Conservation (phyloP, 2,113 vertebrate genomes). For the Sorex fumeus region DNA sequence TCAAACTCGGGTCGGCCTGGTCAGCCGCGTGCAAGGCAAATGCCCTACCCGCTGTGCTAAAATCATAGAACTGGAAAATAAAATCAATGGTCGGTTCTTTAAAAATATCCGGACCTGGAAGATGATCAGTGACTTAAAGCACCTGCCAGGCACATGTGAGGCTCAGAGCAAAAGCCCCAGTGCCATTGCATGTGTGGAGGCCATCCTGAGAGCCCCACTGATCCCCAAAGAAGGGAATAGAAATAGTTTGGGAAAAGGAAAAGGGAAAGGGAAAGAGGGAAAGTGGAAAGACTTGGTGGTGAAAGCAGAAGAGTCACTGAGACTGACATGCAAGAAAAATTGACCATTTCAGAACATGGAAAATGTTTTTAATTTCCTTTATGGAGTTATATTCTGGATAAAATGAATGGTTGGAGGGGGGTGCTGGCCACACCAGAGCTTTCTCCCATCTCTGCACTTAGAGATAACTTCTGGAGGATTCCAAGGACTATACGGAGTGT, state of each 20-base stretch:
- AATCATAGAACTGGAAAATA: background rate
- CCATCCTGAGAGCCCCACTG: background rate
- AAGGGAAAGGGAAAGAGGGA: background rate
- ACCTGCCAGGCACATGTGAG: too few relatives aligned
- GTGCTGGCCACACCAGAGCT: background rate
- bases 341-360: too few relatives aligned
- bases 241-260: background rate
- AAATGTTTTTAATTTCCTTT: constrained; percentile 29
- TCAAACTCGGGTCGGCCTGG: too few relatives aligned
- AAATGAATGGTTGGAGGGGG: too few relatives aligned
- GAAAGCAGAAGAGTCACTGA: constrained; percentile 33
- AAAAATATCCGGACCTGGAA: background rate
- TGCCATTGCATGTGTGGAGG: too few relatives aligned
- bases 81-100: background rate
- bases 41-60: too few relatives aligned
- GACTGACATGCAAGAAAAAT: constrained; percentile 7
- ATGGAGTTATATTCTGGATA: constrained; percentile 48
- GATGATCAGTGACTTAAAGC: too few relatives aligned
- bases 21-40: too few relatives aligned
- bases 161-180: too few relatives aligned
- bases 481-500: too few relatives aligned
- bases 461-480: too few relatives aligned
- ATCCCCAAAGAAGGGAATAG: background rate
- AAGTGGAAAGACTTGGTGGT: constrained; percentile 13
- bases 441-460: too few relatives aligned